phyloP scores from a whole-genome alignment of 2,113 vertebrate genomes.

The Monarcha castaneiventris region DNA sequence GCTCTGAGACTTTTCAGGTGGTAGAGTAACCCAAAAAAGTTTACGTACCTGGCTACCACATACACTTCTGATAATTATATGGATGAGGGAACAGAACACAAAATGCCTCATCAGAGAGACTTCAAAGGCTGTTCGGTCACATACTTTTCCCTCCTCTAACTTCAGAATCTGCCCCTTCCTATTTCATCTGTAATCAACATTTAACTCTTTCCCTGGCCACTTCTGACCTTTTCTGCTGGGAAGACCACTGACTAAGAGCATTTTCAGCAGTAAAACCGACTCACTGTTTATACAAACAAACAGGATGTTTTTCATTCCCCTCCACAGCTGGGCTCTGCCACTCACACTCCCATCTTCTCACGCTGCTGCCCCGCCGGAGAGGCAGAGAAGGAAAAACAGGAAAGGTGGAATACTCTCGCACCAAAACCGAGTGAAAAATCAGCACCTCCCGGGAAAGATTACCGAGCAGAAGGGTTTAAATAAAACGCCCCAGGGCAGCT shows the following conservation, averaged over 20 bases:
- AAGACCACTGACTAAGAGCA: background rate
- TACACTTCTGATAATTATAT: background rate
- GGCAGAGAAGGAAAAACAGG: background rate
- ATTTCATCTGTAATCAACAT: background rate
- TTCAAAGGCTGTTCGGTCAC: background rate
- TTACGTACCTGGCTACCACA: background rate
- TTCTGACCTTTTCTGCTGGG: background rate
- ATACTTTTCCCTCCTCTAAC: background rate
- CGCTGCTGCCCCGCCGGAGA: background rate
- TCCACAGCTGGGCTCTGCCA: slow-evolving; percentile 29
- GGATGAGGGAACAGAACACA: background rate
- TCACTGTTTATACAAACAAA: slow-evolving; percentile 48
- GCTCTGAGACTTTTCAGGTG: background rate
- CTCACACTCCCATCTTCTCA: background rate
- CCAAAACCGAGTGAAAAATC: background rate
- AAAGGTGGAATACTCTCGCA: background rate
- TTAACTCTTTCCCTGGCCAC: background rate
- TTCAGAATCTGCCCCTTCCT: background rate
- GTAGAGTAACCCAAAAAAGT: background rate
- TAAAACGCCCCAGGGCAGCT: background rate
- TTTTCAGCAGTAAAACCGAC: background rate
- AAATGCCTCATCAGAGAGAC: background rate
- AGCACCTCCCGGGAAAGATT: background rate
- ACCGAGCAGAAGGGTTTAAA: background rate
- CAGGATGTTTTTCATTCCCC: slow-evolving; percentile 37